Conservation (phyloP, 2,888 invertebrate species). For the Caenorhabditis auriculariae region DNA sequence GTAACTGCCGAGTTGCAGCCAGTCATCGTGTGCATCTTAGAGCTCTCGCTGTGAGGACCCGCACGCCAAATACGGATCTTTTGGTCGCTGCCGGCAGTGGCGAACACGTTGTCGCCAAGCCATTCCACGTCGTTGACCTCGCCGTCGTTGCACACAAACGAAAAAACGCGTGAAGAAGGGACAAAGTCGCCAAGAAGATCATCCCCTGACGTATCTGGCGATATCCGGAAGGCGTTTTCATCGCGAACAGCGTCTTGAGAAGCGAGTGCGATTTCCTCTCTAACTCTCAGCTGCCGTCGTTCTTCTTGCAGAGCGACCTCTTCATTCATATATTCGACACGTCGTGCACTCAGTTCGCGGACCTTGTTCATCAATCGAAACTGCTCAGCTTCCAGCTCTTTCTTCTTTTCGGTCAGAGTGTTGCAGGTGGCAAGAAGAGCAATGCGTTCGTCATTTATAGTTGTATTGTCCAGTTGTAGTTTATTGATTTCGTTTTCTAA, state of each 20-base stretch:
- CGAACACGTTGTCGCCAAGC: constrained; percentile 79
- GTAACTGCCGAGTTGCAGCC: constrained; percentile 95
- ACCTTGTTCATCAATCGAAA: constrained; percentile 80
- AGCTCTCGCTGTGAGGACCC: constrained; percentile 48
- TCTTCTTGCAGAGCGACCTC: constrained; percentile 30
- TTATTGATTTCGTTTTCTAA: constrained; percentile 6
- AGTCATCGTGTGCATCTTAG: constrained; percentile 71
- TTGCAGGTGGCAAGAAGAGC: constrained; percentile 9
- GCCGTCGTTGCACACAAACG: constrained; percentile 83
- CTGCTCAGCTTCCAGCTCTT: constrained; percentile 91
- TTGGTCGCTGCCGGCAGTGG: constrained; percentile 92
- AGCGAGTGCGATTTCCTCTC: constrained; percentile 30
- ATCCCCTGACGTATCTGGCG: constrained; percentile 17
- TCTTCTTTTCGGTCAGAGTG: constrained; percentile 71
- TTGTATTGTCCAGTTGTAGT: constrained; percentile 6
- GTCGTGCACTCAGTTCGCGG: constrained; percentile 79
- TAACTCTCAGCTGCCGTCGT: constrained; percentile 16
- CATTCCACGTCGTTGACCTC: constrained; percentile 94
- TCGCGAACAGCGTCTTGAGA: constrained; percentile 9
- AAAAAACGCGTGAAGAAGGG: constrained; percentile 3
- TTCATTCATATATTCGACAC: constrained; percentile 33
- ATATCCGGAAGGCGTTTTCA: constrained; percentile 2
- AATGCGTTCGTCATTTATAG: constrained; percentile 11
- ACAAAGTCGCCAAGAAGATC: constrained; percentile 22
- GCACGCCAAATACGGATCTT: constrained; percentile 96